Conservation (phyloP, 2,797 vertebrate genomes). For the Synaphobranchus kaupii region DNA sequence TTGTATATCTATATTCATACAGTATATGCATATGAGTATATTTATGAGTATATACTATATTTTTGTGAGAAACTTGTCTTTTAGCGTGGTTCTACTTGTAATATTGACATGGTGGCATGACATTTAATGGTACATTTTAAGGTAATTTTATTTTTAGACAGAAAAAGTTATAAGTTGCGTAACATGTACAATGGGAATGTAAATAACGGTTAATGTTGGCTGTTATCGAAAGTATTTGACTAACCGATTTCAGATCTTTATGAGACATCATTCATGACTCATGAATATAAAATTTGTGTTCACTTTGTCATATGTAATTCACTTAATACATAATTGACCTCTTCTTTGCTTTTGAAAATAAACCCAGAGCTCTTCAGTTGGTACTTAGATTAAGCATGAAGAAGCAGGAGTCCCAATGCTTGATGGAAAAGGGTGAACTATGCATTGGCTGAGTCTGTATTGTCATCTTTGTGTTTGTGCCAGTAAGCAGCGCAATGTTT, state of each 20-base stretch:
- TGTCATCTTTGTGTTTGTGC: too few relatives aligned
- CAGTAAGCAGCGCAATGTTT: neutral
- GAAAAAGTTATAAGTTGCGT: neutral
- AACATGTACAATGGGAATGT: slow-evolving; percentile 3
- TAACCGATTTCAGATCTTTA: neutral
- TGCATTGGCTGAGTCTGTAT: too few relatives aligned
- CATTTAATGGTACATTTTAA: neutral
- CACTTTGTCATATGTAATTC: neutral
- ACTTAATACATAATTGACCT: neutral
- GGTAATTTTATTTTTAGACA: neutral
- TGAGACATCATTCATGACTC: too few relatives aligned
- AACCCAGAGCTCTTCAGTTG: too few relatives aligned
- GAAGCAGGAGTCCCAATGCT: too few relatives aligned
- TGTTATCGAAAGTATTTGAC: neutral
- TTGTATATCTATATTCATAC: neutral
- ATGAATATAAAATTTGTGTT: neutral
- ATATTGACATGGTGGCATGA: neutral
- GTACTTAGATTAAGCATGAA: too few relatives aligned
- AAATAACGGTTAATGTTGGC: neutral
- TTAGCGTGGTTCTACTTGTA: neutral
- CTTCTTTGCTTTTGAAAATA: neutral
- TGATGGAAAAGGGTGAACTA: too few relatives aligned
- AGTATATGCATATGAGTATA: neutral
- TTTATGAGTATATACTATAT: neutral
- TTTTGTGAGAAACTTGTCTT: slow-evolving; percentile 3